Evolutionary conservation across 2,113 vertebrate genomes (phyloP).

Genomic region (Dicaeum eximium): DNA sequence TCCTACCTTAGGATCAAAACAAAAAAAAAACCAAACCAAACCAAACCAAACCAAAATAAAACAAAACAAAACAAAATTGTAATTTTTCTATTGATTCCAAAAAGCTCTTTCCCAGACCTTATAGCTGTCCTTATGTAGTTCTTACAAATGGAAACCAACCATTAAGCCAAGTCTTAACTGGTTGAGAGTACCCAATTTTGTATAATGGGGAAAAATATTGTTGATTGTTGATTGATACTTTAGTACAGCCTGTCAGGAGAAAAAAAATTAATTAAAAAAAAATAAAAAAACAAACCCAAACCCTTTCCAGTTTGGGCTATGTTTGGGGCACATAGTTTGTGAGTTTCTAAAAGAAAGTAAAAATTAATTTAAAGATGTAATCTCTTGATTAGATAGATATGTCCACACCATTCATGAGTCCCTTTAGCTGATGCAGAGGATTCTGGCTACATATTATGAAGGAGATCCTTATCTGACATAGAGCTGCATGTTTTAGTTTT

Average conservation of each 20-base stretch:
- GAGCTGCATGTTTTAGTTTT: neutral
- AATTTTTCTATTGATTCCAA: neutral
- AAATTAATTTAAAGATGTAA: neutral
- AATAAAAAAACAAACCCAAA: neutral
- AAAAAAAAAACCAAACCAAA: neutral
- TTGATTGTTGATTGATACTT: neutral
- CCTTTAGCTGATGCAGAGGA: neutral
- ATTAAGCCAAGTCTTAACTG: neutral
- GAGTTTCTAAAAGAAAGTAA: neutral
- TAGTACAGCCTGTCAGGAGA: accelerated
- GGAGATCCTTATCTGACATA: neutral
- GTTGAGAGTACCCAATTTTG: neutral
- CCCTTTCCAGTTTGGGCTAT: neutral
- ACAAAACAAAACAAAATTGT: too few relatives aligned
- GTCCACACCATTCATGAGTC: neutral
- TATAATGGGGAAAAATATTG: neutral
- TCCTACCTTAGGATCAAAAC: neutral
- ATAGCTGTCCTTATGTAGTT: neutral
- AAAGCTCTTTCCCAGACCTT: neutral
- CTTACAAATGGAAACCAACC: neutral
- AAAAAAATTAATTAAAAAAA: neutral
- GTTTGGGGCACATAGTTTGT: neutral
- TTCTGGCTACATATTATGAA: neutral
- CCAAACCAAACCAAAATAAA: too few relatives aligned
- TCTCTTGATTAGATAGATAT: neutral